Conservation (phyloP, 2,797 vertebrate genomes). For the Gymnoscopelus microlampas region DNA sequence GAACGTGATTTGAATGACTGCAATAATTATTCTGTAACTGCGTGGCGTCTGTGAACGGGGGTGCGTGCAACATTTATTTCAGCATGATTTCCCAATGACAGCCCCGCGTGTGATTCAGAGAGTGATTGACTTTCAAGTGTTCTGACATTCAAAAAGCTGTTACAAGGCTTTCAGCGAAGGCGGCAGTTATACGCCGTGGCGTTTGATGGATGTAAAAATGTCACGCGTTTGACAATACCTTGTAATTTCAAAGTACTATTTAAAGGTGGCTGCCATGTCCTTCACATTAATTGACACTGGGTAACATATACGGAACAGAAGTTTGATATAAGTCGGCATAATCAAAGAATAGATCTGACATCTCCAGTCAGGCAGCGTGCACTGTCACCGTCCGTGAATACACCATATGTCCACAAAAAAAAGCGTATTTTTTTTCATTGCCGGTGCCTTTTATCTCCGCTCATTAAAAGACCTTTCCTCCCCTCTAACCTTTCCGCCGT, state of each 20-base stretch:
- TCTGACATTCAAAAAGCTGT: conserved; percentile 16
- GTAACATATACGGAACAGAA: conserved; percentile 26
- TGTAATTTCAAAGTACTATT: conserved; percentile 22
- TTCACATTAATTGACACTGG: conserved; percentile 33
- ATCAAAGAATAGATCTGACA: conserved; percentile 45
- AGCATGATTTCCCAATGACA: conserved; percentile 3
- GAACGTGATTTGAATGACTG: too few relatives aligned
- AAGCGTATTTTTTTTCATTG: conserved; percentile 40
- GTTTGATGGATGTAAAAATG: conserved; percentile 21
- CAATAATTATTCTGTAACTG: too few relatives aligned
- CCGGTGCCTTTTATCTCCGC: conserved; percentile 58
- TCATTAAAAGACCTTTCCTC: conserved; percentile 53
- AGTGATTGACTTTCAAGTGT: conserved; percentile 1
- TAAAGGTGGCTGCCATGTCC: conserved; percentile 14
- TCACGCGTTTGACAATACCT: conserved; percentile 7
- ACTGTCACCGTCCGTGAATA: conserved; percentile 23
- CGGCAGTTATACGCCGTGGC: background rate
- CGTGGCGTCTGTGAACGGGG: background rate
- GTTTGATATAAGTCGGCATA: conserved; percentile 19
- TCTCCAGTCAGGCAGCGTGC: conserved; percentile 30
- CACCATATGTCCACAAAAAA: conserved; percentile 46
- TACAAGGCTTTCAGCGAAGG: background rate
- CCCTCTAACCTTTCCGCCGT: conserved; percentile 14
- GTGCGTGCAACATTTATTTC: conserved; percentile 11
- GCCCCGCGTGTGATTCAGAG: background rate